phyloP scores from a whole-genome alignment of 64 coral and sea anemone genomes.

The Dendronephthya gigantea region DNA sequence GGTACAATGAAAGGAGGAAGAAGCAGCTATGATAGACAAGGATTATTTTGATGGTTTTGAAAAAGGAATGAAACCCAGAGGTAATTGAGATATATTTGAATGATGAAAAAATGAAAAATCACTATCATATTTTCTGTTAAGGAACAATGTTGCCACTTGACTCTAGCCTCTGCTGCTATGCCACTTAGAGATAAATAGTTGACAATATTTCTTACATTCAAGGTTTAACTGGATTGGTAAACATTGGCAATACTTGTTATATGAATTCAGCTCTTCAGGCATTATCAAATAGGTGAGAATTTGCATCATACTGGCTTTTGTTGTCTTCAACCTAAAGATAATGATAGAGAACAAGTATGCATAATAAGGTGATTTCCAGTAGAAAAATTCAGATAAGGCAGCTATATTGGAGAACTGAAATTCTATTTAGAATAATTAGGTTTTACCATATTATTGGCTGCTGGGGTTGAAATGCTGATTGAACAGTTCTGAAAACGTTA shows the following conservation, averaged over 20 bases:
- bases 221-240: conserved; percentile 83
- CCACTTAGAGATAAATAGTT: neutral
- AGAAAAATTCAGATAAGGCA: too few relatives aligned
- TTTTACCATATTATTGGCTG: too few relatives aligned
- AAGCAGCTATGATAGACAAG: conserved; percentile 35
- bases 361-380: too few relatives aligned
- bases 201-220: neutral
- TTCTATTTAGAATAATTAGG: too few relatives aligned
- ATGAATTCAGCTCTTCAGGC: conserved; percentile 98
- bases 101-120: too few relatives aligned
- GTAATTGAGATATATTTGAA: conserved; percentile 4
- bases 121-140: too few relatives aligned
- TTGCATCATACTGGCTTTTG: neutral
- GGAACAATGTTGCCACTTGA: too few relatives aligned
- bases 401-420: too few relatives aligned
- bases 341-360: too few relatives aligned
- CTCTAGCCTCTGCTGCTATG: neutral
- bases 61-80: conserved; percentile 83
- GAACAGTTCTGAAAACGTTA: too few relatives aligned
- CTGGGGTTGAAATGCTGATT: too few relatives aligned
- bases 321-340: too few relatives aligned
- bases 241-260: conserved; percentile 96
- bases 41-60: conserved; percentile 75
- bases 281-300: conserved; percentile 77
- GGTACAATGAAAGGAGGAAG: conserved; percentile 38